phyloP scores from a whole-genome alignment of 1,140 invertebrate species.

The Aphaenogaster ashmeadi region DNA sequence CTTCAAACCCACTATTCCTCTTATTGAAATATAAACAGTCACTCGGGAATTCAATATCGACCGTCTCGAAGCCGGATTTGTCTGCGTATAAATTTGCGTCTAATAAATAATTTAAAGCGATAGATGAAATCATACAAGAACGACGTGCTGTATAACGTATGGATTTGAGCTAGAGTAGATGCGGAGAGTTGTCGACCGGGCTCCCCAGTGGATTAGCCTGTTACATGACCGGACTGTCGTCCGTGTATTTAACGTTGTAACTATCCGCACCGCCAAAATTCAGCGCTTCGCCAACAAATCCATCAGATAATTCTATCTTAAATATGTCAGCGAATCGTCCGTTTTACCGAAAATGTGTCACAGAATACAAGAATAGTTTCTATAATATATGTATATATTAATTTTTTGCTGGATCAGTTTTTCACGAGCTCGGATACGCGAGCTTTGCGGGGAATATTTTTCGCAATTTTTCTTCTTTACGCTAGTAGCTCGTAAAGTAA shows the following conservation, averaged over 20 bases:
- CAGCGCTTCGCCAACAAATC: not conserved
- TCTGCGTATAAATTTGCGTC: conserved; percentile 31
- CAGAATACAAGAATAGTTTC: not conserved
- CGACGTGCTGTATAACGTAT: not conserved
- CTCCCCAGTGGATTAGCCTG: conserved; percentile 37
- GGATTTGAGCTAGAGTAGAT: conserved; percentile 12
- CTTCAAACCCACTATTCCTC: conserved; percentile 16
- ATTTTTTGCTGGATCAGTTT: not conserved
- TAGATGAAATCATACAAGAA: conserved; percentile 10
- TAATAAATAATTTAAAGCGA: not conserved
- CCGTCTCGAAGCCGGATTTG: not conserved
- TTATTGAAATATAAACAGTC: conserved; percentile 50
- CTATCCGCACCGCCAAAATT: conserved; percentile 12
- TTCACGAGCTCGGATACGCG: not conserved
- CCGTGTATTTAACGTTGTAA: conserved; percentile 34
- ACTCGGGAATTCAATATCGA: not conserved
- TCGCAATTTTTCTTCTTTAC: not conserved
- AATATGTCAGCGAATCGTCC: not conserved
- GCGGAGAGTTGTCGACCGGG: not conserved
- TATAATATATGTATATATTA: not conserved
- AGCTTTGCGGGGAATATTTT: not conserved
- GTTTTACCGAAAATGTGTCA: not conserved
- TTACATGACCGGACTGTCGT: conserved; percentile 10
- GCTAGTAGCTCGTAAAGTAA: not conserved
- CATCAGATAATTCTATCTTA: not conserved